These are phyloP conservation scores for Odocoileus virginianus DNA, from an alignment of 2,113 vertebrate species.

Conservation along the genomic window DNA sequence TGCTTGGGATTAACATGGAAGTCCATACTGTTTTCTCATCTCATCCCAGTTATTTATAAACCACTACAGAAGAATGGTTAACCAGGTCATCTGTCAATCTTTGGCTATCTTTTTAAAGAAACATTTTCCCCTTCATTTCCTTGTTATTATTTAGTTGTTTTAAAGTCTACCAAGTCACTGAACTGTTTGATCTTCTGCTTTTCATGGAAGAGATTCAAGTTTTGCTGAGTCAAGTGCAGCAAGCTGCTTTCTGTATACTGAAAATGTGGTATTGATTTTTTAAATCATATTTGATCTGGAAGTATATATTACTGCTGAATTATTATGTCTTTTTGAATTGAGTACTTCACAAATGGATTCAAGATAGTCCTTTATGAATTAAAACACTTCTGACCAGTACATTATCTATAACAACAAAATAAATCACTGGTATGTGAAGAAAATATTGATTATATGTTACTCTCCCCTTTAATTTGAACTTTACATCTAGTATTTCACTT, in stretches of 20 bases:
- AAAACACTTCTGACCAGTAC: slow-evolving; percentile 55
- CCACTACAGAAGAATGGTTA: neutral
- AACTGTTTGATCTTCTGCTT: slow-evolving; percentile 43
- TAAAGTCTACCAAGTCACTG: slow-evolving; percentile 6
- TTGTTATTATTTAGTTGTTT: neutral
- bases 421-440: slow-evolving; percentile 44
- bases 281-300: slow-evolving; percentile 46
- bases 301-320: slow-evolving; percentile 48
- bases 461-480: slow-evolving; percentile 19
- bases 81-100: neutral
- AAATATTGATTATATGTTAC: slow-evolving; percentile 36
- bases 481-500: slow-evolving; percentile 14
- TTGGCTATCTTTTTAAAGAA: neutral
- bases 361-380: slow-evolving; percentile 48
- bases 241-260: neutral
- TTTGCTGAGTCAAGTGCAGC: slow-evolving; percentile 31
- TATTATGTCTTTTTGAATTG: slow-evolving; percentile 36
- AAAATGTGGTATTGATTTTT: slow-evolving; percentile 58
- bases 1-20: neutral
- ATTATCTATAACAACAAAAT: slow-evolving; percentile 51
- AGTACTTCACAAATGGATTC: slow-evolving; percentile 52
- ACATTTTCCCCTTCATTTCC: neutral
- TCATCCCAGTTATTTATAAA: neutral
- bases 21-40: neutral
- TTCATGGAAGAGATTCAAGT: slow-evolving; percentile 32